Percentiles rank a stretch among this genome's conserved stretches.
Conservation (phyloP, 2,113 vertebrate genomes). For the Otocyon megalotis region DNA sequence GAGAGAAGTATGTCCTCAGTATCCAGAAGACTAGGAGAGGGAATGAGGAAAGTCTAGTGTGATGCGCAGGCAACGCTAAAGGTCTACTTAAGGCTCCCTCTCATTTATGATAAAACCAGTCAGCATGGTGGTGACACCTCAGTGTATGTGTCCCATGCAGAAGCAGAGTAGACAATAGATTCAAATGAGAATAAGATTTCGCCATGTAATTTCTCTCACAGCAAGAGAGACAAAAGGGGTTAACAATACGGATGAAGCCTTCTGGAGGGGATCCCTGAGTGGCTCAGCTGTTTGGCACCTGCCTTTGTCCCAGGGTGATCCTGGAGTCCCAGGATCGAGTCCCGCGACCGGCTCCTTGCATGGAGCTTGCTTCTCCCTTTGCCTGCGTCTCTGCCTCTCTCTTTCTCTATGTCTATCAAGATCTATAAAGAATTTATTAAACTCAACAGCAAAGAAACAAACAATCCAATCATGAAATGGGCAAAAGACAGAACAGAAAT, state of each 20-base stretch:
- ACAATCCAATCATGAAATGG: too few species aligned
- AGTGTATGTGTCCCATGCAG: neutral
- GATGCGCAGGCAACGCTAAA: neutral
- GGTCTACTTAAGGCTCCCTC: neutral
- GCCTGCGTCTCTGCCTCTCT: too few species aligned
- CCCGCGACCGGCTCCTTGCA: too few species aligned
- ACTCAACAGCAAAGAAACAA: too few species aligned
- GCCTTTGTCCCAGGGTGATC: too few species aligned
- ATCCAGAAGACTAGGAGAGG: rapidly evolving
- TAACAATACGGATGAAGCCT: neutral
- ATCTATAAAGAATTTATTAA: too few species aligned
- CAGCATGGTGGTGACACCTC: neutral
- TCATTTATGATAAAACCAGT: neutral
- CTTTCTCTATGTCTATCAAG: too few species aligned
- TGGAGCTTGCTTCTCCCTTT: too few species aligned
- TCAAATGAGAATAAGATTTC: neutral
- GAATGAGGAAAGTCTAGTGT: neutral
- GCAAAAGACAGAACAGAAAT: too few species aligned
- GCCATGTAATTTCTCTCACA: neutral
- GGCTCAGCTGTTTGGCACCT: too few species aligned
- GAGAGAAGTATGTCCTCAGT: neutral
- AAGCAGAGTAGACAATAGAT: neutral
- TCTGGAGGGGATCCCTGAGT: too few species aligned
- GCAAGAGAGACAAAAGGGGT: neutral
- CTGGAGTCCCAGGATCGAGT: too few species aligned